Base-by-base conservation (phyloP, 2,113 vertebrate genomes). In the Euleptes europaea region DNA sequence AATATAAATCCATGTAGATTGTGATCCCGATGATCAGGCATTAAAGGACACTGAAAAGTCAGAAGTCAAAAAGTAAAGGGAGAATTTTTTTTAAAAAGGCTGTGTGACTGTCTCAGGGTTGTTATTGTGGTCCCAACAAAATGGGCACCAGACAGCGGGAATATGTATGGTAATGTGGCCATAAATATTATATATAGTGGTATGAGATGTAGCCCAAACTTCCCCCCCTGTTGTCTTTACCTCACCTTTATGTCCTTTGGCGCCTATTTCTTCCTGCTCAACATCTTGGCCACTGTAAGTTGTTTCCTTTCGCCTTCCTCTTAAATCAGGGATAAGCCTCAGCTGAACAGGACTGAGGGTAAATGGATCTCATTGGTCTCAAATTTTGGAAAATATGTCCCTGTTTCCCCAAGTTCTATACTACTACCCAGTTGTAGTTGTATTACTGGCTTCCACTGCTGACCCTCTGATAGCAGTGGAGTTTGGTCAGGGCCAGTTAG, bases 41-140 rank as follows among this genome's bases (percentile, higher is more conserved):
- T 38, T 60, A 13, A 69, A 79, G 13, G 75, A 35, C 28, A 44
- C 15, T 44, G 15, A 23, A 71, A 70, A 71, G 47, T 60, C 26
- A 0, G 1, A 81, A 44, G 31, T 0, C 0, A 73, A 70, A 69
- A 84, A 38, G 80, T 28, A 38, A 21, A 10, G 35, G 19, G 65
- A 4, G 0, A 0, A 70, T n/a, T n/a, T n/a, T n/a, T n/a, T n/a
- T n/a, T n/a, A 83, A 72, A 35, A 75, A 38, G 2, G 19, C 71
- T 69, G 88, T 31, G 1, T 14, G 80, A 75, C 72, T 77, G 40
- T 5, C 76, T 60, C 49, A 57, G 73, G 82, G 88, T 87, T 89
- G 90, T 92, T 88, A 87, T 63, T 78, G 74, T 67, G 76, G 70
- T 86, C 47, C n/a, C 38, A 70, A 2, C n/a, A 82, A 81, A 26